Percentiles rank a stretch among this genome's conserved stretches.
phyloP scores from a whole-genome alignment of 2,797 vertebrate species.

The Pseudochaenichthys georgianus region DNA sequence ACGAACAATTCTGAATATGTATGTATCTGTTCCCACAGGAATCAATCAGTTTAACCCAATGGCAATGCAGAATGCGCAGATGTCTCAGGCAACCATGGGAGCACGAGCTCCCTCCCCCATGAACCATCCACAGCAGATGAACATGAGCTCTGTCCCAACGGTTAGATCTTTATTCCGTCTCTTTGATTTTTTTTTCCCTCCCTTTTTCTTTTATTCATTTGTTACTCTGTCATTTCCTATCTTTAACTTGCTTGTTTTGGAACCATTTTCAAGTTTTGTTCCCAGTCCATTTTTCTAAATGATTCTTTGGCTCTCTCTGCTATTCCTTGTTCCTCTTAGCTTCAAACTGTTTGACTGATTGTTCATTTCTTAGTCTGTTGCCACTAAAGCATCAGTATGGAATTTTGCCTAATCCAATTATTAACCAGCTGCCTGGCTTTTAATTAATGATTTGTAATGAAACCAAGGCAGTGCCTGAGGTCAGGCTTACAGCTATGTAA shows the following conservation, averaged over 20 bases:
- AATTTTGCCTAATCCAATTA: constrained; percentile 24
- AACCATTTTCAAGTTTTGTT: background rate
- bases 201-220: background rate
- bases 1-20: too few relatives aligned
- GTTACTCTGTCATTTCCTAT: background rate
- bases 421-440: constrained; percentile 10
- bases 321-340: background rate
- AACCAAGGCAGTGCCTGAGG: background rate
- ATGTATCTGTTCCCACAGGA: constrained; percentile 81
- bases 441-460: constrained; percentile 20
- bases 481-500: constrained; percentile 7
- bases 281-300: background rate
- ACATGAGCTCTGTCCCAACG: constrained; percentile 92
- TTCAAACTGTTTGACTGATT: constrained; percentile 4
- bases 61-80: constrained; percentile 94
- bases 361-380: background rate
- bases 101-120: constrained; percentile 93
- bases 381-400: constrained; percentile 1
- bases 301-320: background rate
- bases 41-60: constrained; percentile 95
- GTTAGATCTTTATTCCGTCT: constrained; percentile 80
- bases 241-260: background rate
- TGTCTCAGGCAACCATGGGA: constrained; percentile 92
- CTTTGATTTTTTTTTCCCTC: background rate
- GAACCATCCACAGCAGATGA: constrained; percentile 96